Percentiles rank a stretch among this genome's conserved stretches.
These are phyloP conservation scores for Paratilapia polleni DNA, from an alignment of 2,113 vertebrate genomes.

Conservation along the genomic window DNA sequence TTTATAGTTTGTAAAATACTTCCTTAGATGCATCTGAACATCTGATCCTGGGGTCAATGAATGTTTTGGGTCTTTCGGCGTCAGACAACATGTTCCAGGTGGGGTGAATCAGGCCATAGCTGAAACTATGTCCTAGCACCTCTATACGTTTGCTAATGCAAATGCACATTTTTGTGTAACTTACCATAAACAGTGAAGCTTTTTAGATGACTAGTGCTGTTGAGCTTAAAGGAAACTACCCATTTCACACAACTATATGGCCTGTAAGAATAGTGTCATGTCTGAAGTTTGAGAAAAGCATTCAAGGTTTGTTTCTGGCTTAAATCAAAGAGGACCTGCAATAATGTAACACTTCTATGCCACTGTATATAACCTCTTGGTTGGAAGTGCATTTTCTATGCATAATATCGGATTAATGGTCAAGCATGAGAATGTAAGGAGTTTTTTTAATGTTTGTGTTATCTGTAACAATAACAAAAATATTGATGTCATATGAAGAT, in stretches of 20 bases:
- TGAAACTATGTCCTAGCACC: not conserved
- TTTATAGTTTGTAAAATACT: not conserved
- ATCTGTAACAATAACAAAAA: not conserved
- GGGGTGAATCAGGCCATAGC: not conserved
- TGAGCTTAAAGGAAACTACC: not conserved
- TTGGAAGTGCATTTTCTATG: not conserved
- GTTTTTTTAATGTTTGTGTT: not conserved
- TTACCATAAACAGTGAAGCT: not conserved
- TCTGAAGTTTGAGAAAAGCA: not conserved
- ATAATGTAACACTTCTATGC: not conserved
- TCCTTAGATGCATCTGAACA: no score
- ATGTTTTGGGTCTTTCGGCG: not conserved
- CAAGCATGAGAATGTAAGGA: not conserved
- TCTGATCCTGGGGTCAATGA: not conserved
- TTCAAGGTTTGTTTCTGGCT: not conserved
- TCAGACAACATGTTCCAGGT: not conserved
- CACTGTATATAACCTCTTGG: not conserved
- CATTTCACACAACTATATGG: not conserved
- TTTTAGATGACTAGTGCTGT: not conserved
- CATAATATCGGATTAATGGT: not conserved
- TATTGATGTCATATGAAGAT: not conserved
- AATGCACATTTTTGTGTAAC: not conserved
- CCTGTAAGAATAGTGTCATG: not conserved
- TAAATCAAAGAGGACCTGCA: not conserved
- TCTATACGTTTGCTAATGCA: not conserved